Evolutionary conservation across 2,113 vertebrate species (phyloP).

Genomic region (Cheilinus undulatus): DNA sequence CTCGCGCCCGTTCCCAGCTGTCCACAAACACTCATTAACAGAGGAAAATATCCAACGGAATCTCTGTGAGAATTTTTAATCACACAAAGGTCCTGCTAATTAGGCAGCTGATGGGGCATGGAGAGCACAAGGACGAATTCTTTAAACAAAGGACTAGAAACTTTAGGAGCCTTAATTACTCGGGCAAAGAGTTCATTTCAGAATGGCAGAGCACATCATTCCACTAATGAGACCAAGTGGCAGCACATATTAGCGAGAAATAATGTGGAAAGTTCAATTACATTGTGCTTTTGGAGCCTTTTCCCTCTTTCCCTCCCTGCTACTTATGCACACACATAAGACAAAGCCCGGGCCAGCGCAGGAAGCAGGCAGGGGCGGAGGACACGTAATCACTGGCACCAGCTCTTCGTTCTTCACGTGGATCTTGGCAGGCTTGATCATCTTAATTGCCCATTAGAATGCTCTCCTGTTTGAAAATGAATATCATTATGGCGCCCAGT

Average conservation of each 20-base stretch:
- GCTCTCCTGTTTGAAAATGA: constrained; percentile 88
- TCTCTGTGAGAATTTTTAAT: constrained; percentile 99
- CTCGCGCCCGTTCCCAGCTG: constrained; percentile 93
- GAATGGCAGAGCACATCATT: constrained; percentile 99
- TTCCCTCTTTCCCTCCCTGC: constrained; percentile 74
- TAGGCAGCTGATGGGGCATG: constrained; percentile 99
- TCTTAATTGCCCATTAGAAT: constrained; percentile 90
- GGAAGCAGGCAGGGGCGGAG: constrained; percentile 78
- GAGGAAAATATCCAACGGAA: constrained; percentile 98
- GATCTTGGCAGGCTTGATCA: constrained; percentile 88
- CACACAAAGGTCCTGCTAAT: constrained; percentile 98
- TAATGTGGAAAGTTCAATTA: constrained; percentile 91
- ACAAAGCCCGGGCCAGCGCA: constrained; percentile 79
- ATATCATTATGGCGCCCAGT: constrained; percentile 84
- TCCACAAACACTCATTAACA: constrained; percentile 99
- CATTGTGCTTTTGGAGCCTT: constrained; percentile 87
- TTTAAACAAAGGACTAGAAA: constrained; percentile 99
- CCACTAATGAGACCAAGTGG: constrained; percentile 94
- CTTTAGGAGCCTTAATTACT: constrained; percentile 99
- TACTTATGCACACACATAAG: constrained; percentile 84
- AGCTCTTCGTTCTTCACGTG: constrained; percentile 81
- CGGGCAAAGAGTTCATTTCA: constrained; percentile 99
- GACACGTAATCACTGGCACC: constrained; percentile 83
- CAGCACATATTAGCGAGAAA: constrained; percentile 87
- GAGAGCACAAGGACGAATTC: constrained; percentile 99